phyloP scores from a whole-genome alignment of 37 sponge, comb jelly and placozoan genomes.

The Mnemiopsis leidyi region DNA sequence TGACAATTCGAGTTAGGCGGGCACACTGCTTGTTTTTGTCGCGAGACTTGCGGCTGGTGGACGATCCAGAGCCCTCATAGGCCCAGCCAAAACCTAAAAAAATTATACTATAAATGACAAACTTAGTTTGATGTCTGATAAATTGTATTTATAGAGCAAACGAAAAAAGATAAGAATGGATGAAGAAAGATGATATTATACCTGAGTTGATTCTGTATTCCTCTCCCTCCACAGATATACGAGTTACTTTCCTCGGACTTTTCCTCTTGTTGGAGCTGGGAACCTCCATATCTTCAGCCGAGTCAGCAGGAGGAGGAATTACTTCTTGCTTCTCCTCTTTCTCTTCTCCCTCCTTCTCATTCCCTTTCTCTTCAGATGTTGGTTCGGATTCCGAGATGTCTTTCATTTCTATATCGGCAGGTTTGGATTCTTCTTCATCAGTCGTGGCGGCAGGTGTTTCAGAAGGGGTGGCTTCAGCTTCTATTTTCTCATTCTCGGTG shows the following conservation, averaged over 20 bases:
- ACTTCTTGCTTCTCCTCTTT: not conserved
- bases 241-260: not conserved
- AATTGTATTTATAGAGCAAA: too few relatives aligned
- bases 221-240: not conserved
- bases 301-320: not conserved
- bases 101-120: too few relatives aligned
- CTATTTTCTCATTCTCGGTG: not conserved
- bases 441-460: not conserved
- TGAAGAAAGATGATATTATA: too few relatives aligned
- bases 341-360: not conserved
- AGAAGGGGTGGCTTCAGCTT: not conserved
- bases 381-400: not conserved
- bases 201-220: not conserved
- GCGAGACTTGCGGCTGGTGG: too few relatives aligned
- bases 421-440: not conserved
- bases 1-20: slow-evolving; percentile 37
- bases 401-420: not conserved
- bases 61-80: not conserved
- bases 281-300: not conserved
- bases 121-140: too few relatives aligned
- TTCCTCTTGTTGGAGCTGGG: not conserved
- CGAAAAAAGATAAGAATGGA: too few relatives aligned
- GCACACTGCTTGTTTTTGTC: slow-evolving; percentile 5
- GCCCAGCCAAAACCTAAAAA: slow-evolving; percentile 5
- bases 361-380: not conserved